Conservation (phyloP, 2,797 vertebrate species). For the Astyanax mexicanus region DNA sequence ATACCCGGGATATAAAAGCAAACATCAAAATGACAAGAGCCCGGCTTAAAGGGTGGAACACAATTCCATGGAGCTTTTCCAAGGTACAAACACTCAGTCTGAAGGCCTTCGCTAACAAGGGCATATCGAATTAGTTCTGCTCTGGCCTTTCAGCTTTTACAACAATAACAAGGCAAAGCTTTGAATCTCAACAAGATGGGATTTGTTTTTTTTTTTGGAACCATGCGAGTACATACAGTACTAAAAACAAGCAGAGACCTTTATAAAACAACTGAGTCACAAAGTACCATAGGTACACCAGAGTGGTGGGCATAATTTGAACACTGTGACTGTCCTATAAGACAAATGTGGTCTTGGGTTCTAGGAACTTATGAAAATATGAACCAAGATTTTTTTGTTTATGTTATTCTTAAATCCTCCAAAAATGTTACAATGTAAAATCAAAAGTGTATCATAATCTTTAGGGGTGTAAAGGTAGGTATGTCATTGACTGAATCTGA, state of each 20-base stretch:
- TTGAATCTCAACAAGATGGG: conserved; percentile 53
- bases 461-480: too few species aligned
- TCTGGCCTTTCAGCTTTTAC: conserved; percentile 67
- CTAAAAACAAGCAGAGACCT: conserved; percentile 39
- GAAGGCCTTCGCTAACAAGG: conserved; percentile 70
- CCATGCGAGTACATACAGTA: conserved; percentile 42
- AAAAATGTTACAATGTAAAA: neutral
- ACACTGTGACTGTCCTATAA: neutral
- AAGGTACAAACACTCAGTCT: conserved; percentile 71
- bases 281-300: neutral
- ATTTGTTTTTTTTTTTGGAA: conserved; percentile 32
- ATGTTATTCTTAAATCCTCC: too few species aligned
- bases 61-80: conserved; percentile 65
- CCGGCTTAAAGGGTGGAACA: conserved; percentile 61
- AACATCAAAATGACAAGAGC: conserved; percentile 75
- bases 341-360: neutral
- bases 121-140: conserved; percentile 69
- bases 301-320: neutral
- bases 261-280: conserved; percentile 36
- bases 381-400: too few species aligned
- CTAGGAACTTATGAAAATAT: too few species aligned
- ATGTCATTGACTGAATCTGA: too few species aligned
- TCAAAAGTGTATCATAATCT: too few species aligned
- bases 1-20: conserved; percentile 81
- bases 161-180: conserved; percentile 61